Evolutionary conservation across 2,888 invertebrate species (phyloP).

Genomic region (Maniola hyperantus): DNA sequence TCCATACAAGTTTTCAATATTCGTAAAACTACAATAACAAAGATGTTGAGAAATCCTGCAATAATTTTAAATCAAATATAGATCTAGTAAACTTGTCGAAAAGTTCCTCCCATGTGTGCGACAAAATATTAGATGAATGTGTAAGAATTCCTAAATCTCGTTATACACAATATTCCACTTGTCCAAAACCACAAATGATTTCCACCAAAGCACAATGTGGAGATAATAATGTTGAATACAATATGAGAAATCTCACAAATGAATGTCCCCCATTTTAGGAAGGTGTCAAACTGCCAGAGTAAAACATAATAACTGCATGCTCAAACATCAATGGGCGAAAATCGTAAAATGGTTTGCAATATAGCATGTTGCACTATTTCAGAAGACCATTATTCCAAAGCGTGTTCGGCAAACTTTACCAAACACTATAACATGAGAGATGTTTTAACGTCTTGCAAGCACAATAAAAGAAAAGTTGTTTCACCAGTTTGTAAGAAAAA

Average conservation of each 20-base stretch:
- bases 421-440: not conserved
- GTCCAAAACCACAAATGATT: not conserved
- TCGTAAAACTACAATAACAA: not conserved
- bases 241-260: not conserved
- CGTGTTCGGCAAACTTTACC: not conserved
- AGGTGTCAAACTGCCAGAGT: not conserved
- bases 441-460: not conserved
- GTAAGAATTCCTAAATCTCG: not conserved
- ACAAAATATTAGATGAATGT: not conserved
- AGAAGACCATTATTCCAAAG: not conserved
- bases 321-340: not conserved
- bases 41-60: not conserved
- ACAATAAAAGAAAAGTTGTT: not conserved
- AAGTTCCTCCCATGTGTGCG: not conserved
- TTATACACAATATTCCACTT: constrained; percentile 4
- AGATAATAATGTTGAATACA: not conserved
- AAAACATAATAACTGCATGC: not conserved
- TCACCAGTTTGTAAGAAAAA: not conserved
- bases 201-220: constrained; percentile 8
- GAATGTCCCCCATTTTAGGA: not conserved
- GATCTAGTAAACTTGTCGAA: not conserved
- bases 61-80: constrained; percentile 3
- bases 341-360: not conserved
- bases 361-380: not conserved
- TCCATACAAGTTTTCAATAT: not conserved